Evolutionary conservation across 2,888 invertebrate species (phyloP), one percentile per base, ranked within the genome.

Genomic region (Amblyjoppa fuscipennis): DNA sequence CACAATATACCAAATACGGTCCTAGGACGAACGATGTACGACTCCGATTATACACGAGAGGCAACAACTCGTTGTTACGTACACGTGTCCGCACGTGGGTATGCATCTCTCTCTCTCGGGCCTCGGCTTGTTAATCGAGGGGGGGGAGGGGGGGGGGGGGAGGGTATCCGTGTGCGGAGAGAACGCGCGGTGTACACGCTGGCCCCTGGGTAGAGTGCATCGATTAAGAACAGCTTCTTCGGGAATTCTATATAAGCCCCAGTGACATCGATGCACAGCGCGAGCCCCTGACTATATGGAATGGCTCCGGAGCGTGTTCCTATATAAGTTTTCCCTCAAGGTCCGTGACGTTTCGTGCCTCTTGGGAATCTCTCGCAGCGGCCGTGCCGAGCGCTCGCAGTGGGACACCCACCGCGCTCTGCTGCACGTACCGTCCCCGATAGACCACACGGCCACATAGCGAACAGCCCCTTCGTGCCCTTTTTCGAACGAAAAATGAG

Each of bases 1-100:
- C 90, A 89, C 89, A 89, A 90, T 90, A 86, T 78, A 75, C 90
- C 90, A 88, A 90, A 90, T 89, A 89, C 78, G 90, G 90, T 69
- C 53, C 13, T 73, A 76, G 73, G 56, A 71, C 69, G 75, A 81
- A 87, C 88, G 87, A 83, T 83, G 88, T 86, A 86, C 88, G 81
- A 80, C 83, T 64, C 80, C 64, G 68, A 87, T 85, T 87, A 84
- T 85, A 86, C 87, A 81, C 82, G 84, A 84, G 84, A 84, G 71
- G 78, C 74, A 71, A 85, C 81, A 69, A 51, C 76, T 76, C 85
- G 85, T 70, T 83, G 79, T 80, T 80, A 73, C 64, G 49, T 75
- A 76, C 73, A 64, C 45, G 38, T 49, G 34, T 78, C 69, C 75
- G 75, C 78, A 70, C 74, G 79, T 61, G 66, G 41, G 49, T 7